Percentiles rank a stretch among this genome's conserved stretches.
Evolutionary conservation across 2,797 vertebrate species (phyloP).

Genomic region (Argentina silus): DNA sequence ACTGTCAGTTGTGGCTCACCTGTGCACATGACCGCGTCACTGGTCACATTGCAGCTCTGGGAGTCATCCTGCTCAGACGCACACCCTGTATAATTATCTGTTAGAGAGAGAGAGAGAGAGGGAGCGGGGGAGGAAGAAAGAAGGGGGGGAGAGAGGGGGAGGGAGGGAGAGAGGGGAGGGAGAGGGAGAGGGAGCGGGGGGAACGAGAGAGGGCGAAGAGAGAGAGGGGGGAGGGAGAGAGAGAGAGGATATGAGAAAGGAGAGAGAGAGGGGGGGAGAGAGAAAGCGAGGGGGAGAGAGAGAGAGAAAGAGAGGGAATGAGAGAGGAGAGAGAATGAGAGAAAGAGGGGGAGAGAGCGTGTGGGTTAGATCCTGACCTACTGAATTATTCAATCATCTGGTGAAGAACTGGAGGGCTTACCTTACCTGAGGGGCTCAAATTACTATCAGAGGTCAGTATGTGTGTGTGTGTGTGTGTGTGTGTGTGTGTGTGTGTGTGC

Average conservation of each 20-base stretch:
- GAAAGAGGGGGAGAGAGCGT: constrained; percentile 2
- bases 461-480: not conserved
- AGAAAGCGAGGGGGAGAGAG: not conserved
- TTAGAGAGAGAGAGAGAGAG: not conserved
- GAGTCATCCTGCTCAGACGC: constrained; percentile 6
- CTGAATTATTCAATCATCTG: constrained; percentile 78
- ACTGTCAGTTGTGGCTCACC: constrained; percentile 29
- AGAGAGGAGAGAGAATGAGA: not conserved
- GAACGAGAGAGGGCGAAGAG: too few relatives aligned
- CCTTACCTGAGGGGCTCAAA: constrained; percentile 73
- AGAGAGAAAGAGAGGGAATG: not conserved
- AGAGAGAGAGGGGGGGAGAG: not conserved
- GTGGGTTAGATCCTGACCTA: constrained; percentile 33
- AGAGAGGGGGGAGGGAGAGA: not conserved
- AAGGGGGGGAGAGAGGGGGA: not conserved
- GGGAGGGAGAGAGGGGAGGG: not conserved
- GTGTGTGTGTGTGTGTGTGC: not conserved
- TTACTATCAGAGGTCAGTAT: constrained; percentile 67
- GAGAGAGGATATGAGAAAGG: not conserved
- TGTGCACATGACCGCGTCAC: constrained; percentile 10
- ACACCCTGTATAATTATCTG: constrained; percentile 16
- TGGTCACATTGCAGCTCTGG: constrained; percentile 6
- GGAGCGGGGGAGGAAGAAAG: not conserved
- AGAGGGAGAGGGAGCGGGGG: too few relatives aligned
- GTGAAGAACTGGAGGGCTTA: constrained; percentile 61